Evolutionary conservation across 2,113 vertebrate species (phyloP).

Genomic region (Junco hyemalis): DNA sequence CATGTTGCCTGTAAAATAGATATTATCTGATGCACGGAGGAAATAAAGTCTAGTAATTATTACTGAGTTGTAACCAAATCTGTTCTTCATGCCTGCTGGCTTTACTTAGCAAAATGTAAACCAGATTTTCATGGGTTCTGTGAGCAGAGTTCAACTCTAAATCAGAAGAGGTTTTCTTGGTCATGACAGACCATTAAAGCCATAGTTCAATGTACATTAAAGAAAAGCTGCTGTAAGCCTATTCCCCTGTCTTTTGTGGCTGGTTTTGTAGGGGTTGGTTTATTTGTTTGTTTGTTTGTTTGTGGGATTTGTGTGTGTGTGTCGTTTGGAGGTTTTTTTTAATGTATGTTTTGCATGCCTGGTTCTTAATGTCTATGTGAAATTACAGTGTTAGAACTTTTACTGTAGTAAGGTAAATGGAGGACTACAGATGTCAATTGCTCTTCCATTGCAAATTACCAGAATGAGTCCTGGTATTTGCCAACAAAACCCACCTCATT

Average conservation of each 20-base stretch:
- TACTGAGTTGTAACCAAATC: not conserved
- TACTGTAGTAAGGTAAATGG: not conserved
- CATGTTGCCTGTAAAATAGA: slow-evolving; percentile 4
- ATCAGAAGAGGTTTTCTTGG: not conserved
- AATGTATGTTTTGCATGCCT: not conserved
- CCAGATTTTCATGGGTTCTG: not conserved
- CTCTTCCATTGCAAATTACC: not conserved
- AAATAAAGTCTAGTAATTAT: slow-evolving; percentile 1
- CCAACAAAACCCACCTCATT: not conserved
- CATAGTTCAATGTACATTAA: not conserved
- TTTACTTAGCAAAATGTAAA: slow-evolving; percentile 2
- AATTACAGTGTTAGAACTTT: not conserved
- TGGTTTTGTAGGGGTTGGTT: not conserved
- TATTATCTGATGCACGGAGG: not conserved
- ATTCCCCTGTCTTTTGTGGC: not conserved
- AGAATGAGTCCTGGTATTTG: not conserved
- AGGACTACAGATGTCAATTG: not conserved
- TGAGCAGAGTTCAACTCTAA: not conserved
- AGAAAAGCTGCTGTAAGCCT: not conserved
- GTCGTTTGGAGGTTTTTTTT: not conserved
- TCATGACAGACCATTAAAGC: not conserved
- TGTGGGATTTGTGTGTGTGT: not conserved
- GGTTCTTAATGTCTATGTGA: not conserved
- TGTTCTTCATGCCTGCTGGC: not conserved
- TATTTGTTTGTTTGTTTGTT: not conserved